Evolutionary conservation across 2,888 invertebrate genomes (phyloP).

Genomic region (Aporophyla lueneburgensis): DNA sequence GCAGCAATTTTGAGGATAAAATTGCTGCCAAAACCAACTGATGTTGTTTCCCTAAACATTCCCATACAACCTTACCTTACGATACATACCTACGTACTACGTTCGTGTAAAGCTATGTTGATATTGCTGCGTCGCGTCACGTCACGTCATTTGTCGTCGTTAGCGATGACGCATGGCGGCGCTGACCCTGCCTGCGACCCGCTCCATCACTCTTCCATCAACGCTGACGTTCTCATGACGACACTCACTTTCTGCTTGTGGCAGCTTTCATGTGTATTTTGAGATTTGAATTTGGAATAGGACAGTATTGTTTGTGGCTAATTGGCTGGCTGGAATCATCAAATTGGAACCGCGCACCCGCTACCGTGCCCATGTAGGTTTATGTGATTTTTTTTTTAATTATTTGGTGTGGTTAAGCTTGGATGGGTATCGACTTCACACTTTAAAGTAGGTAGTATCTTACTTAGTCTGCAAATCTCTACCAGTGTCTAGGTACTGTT

Average conservation of each 20-base stretch:
- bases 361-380: too few species aligned
- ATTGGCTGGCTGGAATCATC: conserved; percentile 25
- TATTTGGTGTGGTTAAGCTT: not conserved
- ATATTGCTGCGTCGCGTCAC: conserved; percentile 77
- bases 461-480: not conserved
- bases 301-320: conserved; percentile 35
- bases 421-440: not conserved
- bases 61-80: not conserved
- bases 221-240: conserved; percentile 67
- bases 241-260: conserved; percentile 40
- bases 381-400: too few species aligned
- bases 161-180: conserved; percentile 89
- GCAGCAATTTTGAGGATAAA: too few species aligned
- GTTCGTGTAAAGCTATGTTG: conserved; percentile 57
- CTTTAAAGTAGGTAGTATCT: not conserved
- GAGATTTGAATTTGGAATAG: conserved; percentile 21
- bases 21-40: not conserved
- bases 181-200: conserved; percentile 86
- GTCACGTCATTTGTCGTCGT: conserved; percentile 90
- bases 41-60: not conserved
- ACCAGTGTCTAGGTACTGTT: not conserved
- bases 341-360: too few species aligned
- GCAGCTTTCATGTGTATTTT: conserved; percentile 54
- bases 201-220: conserved; percentile 87
- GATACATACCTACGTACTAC: conserved; percentile 13